Evolutionary conservation across 2,888 invertebrate genomes (phyloP).

Genomic region (Marasmarcha lunaedactyla): DNA sequence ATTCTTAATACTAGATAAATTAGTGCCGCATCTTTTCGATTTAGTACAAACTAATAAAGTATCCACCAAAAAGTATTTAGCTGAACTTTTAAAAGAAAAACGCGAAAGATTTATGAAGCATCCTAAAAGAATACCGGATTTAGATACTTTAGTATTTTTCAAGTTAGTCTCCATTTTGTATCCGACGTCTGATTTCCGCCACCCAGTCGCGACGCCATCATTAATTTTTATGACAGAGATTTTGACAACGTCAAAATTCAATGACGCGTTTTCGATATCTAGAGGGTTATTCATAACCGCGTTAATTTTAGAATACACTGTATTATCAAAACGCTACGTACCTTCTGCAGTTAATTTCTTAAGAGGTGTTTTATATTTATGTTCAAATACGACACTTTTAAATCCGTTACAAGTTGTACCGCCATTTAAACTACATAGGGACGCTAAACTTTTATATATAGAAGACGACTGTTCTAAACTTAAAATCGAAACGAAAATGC

Average conservation of each 20-base stretch:
- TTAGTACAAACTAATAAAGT: conserved; percentile 78
- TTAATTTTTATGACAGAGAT: conserved; percentile 88
- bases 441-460: conserved; percentile 71
- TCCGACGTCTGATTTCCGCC: conserved; percentile 91
- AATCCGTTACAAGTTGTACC: conserved; percentile 74
- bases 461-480: conserved; percentile 54
- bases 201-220: conserved; percentile 89
- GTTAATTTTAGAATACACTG: conserved; percentile 82
- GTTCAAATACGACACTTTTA: conserved; percentile 72
- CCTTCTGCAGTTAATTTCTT: conserved; percentile 87
- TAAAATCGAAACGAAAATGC: conserved; percentile 48
- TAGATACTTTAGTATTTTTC: conserved; percentile 82
- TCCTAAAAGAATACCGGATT: conserved; percentile 71
- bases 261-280: conserved; percentile 75
- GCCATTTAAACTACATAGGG: conserved; percentile 73
- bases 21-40: conserved; percentile 74
- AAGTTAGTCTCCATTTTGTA: conserved; percentile 85
- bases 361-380: conserved; percentile 79
- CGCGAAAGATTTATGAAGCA: conserved; percentile 73
- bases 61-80: conserved; percentile 74
- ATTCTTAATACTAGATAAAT: conserved; percentile 71
- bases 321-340: conserved; percentile 81
- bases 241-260: conserved; percentile 73
- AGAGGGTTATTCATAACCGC: conserved; percentile 82
- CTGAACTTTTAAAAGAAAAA: conserved; percentile 81